phyloP scores from a whole-genome alignment of 2,113 vertebrate genomes.

The Morone chrysops region DNA sequence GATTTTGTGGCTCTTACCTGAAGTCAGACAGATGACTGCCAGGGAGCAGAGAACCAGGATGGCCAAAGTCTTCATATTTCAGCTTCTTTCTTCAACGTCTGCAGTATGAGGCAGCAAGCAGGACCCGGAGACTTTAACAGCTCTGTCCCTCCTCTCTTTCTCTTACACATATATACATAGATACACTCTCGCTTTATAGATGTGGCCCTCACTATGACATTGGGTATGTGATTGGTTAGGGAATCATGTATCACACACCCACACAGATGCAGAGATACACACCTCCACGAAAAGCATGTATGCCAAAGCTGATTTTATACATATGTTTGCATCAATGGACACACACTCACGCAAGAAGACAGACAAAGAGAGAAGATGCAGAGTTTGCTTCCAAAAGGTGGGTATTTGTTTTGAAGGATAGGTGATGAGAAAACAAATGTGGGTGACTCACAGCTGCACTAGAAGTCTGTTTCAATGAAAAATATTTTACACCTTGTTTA shows the following conservation, averaged over 20 bases:
- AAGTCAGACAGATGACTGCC: slow-evolving; percentile 64
- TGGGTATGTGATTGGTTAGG: slow-evolving; percentile 74
- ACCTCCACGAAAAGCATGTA: slow-evolving; percentile 28
- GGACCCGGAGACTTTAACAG: slow-evolving; percentile 20
- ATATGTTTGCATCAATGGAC: background rate
- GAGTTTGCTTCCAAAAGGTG: background rate
- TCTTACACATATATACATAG: slow-evolving; percentile 26
- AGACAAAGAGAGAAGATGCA: background rate
- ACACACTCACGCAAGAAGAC: background rate
- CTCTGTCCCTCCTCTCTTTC: slow-evolving; percentile 14
- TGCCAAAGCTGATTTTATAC: background rate
- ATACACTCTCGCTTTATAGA: slow-evolving; percentile 66
- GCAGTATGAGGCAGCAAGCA: slow-evolving; percentile 32
- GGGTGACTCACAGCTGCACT: background rate
- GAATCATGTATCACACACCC: slow-evolving; percentile 74
- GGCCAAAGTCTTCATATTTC: slow-evolving; percentile 77
- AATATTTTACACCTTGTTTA: background rate
- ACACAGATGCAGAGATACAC: slow-evolving; percentile 46
- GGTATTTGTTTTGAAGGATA: slow-evolving; percentile 18
- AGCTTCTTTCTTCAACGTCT: slow-evolving; percentile 46
- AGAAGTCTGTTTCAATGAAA: background rate
- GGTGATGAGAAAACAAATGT: slow-evolving; percentile 12
- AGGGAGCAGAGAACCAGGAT: slow-evolving; percentile 71
- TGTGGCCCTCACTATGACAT: slow-evolving; percentile 47
- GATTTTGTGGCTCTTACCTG: slow-evolving; percentile 60